A percentile compares a stretch with the other conserved stretches of the same genome.
Conservation (phyloP, 2,113 vertebrate species). For the Conger conger region DNA sequence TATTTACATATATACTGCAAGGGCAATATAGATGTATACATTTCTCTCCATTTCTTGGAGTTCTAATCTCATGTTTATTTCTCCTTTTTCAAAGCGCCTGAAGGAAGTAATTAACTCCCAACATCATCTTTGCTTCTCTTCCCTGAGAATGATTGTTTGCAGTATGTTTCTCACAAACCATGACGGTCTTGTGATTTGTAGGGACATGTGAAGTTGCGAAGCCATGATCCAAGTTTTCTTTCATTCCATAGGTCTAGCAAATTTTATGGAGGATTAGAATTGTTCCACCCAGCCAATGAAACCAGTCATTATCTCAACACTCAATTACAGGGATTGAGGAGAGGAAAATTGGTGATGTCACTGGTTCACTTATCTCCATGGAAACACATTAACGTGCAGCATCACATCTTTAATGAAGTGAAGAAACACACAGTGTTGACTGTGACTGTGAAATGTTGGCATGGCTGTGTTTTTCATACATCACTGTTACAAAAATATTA, state of each 20-base stretch:
- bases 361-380: background rate
- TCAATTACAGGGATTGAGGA: background rate
- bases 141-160: too few species aligned
- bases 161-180: background rate
- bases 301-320: background rate
- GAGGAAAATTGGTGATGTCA: background rate
- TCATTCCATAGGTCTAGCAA: background rate
- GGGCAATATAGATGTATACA: background rate
- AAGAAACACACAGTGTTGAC: background rate
- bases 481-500: too few species aligned
- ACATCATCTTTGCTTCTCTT: too few species aligned
- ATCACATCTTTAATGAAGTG: background rate
- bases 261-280: too few species aligned
- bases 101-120: too few species aligned
- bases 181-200: background rate
- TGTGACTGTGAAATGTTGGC: background rate
- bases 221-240: background rate
- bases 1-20: background rate
- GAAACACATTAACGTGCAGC: background rate
- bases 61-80: background rate
- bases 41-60: background rate
- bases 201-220: too few species aligned
- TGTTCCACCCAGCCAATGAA: background rate
- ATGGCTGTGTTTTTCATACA: background rate
- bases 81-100: background rate